A percentile compares a stretch with the other conserved stretches of the same genome.
Evolutionary conservation across 2,797 vertebrate species (phyloP).

Genomic region (Pseudopleuronectes americanus): DNA sequence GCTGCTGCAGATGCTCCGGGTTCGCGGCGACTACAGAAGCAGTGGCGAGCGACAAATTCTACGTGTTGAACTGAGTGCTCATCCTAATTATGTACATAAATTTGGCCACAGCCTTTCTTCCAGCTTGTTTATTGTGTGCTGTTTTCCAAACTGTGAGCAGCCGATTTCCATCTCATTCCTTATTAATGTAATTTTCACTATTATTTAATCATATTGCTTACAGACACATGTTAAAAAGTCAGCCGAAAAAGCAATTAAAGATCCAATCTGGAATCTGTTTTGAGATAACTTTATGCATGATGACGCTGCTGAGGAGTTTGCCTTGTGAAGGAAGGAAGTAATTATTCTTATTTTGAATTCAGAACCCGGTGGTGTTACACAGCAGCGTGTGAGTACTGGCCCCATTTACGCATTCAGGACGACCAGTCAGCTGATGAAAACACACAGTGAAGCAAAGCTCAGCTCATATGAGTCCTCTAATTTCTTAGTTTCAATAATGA

Average conservation of each 20-base stretch:
- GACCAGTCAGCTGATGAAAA: conserved; percentile 40
- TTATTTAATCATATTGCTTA: conserved; percentile 86
- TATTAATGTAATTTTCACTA: conserved; percentile 85
- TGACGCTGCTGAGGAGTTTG: conserved; percentile 53
- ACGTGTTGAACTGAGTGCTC: conserved; percentile 18
- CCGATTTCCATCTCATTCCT: conserved; percentile 85
- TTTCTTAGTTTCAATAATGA: conserved; percentile 38
- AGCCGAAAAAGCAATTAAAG: conserved; percentile 82
- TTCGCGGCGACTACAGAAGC: conserved; percentile 40
- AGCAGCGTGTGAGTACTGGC: conserved; percentile 35
- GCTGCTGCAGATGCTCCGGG: conserved; percentile 22
- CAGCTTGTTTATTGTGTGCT: conserved; percentile 79
- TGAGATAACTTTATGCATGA: conserved; percentile 67
- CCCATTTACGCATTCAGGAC: conserved; percentile 60
- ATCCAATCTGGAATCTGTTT: conserved; percentile 70
- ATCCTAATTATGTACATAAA: conserved; percentile 77
- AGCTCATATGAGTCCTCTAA: conserved; percentile 25
- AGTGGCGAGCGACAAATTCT: conserved; percentile 22
- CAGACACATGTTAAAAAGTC: conserved; percentile 84
- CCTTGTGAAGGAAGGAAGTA: conserved; percentile 44
- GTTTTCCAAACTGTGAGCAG: conserved; percentile 76
- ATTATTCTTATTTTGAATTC: conserved; percentile 61
- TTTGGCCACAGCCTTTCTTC: conserved; percentile 60
- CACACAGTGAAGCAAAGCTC: conserved; percentile 4
- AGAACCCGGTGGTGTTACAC: conserved; percentile 47